Evolutionary conservation across 2,113 vertebrate species (phyloP).

Genomic region (Odocoileus virginianus): DNA sequence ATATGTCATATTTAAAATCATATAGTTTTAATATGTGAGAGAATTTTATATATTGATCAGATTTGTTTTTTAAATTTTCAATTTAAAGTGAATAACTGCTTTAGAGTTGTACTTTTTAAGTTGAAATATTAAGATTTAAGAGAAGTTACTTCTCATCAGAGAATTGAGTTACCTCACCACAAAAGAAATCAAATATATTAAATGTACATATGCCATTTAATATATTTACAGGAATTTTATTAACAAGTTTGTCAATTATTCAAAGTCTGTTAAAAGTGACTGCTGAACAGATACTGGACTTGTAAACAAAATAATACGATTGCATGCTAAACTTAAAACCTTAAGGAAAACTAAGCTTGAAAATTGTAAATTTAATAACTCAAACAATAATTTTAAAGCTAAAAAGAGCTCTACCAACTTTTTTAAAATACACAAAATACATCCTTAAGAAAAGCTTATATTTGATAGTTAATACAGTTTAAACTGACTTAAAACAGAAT

Average conservation of each 20-base stretch:
- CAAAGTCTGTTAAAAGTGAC: background rate
- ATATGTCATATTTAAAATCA: background rate
- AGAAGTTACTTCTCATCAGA: slow-evolving; percentile 4
- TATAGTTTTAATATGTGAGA: background rate
- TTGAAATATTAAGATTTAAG: background rate
- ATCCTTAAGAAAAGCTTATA: background rate
- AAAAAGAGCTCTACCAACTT: background rate
- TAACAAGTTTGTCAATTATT: slow-evolving; percentile 27
- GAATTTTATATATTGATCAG: background rate
- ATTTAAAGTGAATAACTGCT: background rate
- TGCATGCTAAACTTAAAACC: background rate
- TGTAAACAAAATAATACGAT: background rate
- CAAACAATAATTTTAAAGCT: slow-evolving; percentile 7
- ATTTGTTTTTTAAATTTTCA: background rate
- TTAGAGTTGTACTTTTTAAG: slow-evolving; percentile 1
- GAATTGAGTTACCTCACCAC: background rate
- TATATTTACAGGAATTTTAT: slow-evolving; percentile 10
- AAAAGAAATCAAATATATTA: slow-evolving; percentile 12
- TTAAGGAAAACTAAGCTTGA: background rate
- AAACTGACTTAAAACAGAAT: background rate
- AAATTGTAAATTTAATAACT: background rate
- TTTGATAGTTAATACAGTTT: background rate
- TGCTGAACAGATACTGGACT: background rate
- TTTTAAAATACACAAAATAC: background rate
- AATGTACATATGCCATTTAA: background rate